phyloP scores from a whole-genome alignment of 2,113 vertebrate genomes.

The Microcebus tavaratra region DNA sequence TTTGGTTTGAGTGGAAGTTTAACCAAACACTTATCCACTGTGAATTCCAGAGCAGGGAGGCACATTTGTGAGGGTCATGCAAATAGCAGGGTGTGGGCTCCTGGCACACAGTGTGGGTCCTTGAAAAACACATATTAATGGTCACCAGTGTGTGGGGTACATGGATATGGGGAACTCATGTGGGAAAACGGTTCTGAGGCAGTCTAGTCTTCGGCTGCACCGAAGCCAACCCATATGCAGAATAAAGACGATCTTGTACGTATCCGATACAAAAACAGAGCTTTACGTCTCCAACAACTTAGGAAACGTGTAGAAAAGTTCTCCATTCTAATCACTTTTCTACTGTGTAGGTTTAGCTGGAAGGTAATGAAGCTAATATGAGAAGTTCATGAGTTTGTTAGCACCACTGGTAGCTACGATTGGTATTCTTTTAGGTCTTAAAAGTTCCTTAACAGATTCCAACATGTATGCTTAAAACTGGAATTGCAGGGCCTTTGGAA shows the following conservation, averaged over 20 bases:
- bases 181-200: not conserved
- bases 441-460: not conserved
- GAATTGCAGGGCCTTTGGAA: not conserved
- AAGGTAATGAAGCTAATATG: not conserved
- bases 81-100: rapidly evolving
- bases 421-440: not conserved
- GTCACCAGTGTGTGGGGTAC: too few species aligned
- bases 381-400: not conserved
- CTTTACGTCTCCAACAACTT: not conserved
- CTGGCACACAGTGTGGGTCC: not conserved
- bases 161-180: not conserved
- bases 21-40: not conserved
- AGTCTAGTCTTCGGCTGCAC: not conserved
- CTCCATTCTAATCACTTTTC: not conserved
- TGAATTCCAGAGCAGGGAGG: not conserved
- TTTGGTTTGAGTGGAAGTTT: not conserved
- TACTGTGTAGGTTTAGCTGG: not conserved
- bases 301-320: not conserved
- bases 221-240: not conserved
- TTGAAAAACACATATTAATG: rapidly evolving
- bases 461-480: not conserved
- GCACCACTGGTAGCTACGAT: not conserved
- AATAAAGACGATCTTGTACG: not conserved
- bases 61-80: not conserved
- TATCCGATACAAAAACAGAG: not conserved